Evolutionary conservation across 2,888 invertebrate species (phyloP), one percentile per base, ranked within the genome.

Genomic region (Zygothrica quintamaculata): DNA sequence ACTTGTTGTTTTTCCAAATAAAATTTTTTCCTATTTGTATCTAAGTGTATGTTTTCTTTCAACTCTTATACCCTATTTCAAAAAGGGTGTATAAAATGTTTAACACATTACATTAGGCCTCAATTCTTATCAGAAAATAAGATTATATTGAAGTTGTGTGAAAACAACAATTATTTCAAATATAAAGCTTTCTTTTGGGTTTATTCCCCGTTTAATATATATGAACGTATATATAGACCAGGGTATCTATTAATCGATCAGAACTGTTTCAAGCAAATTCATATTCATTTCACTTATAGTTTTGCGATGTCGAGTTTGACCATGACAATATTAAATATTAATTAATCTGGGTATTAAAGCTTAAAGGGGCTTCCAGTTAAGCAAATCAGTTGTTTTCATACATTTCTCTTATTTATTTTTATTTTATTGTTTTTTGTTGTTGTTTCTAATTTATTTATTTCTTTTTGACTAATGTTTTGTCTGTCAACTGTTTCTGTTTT

Each of bases 271-370:
- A 5, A 29, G n/a, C 4, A 5, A 5, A 9, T 29, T 29, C n/a
- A 7, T 1, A 29, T n/a, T 9, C n/a, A 5, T 29, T 77, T 69
- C 52, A 52, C 60, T 66, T 65, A 60, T 69, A 77, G 66, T 84
- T 80, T 62, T 15, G 29, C 64, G 34, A 71, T 62, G 50, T 61
- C 44, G 43, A 59, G 73, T 70, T 77, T 81, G 86, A 57, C 82
- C 82, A 65, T 82, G 82, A 82, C 84, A 84, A 82, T 85, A 76
- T 85, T 82, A 82, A 84, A 80, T 78, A 79, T 81, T 67, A 81
- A 81, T 81, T 81, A 84, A 81, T 81, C 77, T 79, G 76, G 47
- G 62, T 81, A 74, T 69, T 80, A 65, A 58, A 48, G 59, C 58
- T 61, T 58, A 52, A 62, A 64, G 57, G n/a, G 66, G 55, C 61